Conservation (phyloP, 2,797 vertebrate genomes). For the Protonibea diacanthus region DNA sequence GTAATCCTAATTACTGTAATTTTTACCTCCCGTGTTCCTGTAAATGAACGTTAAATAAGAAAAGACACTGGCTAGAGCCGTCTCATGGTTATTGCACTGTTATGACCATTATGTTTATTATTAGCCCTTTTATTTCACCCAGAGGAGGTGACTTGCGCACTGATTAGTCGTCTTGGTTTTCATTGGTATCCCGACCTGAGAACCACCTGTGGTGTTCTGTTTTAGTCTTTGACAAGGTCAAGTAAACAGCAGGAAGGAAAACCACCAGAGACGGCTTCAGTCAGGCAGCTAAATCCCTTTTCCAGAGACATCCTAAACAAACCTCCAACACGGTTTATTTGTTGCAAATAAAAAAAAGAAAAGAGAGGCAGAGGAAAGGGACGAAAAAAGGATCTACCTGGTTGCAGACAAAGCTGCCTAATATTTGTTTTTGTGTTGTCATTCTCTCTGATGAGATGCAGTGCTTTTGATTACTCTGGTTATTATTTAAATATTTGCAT, state of each 20-base stretch:
- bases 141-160: slow-evolving; percentile 10
- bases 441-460: neutral
- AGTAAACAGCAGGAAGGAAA: slow-evolving; percentile 69
- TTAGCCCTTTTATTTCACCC: slow-evolving; percentile 17
- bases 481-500: slow-evolving; percentile 62
- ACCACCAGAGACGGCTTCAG: slow-evolving; percentile 41
- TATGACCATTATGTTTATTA: slow-evolving; percentile 7
- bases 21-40: neutral
- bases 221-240: slow-evolving; percentile 47
- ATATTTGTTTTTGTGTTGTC: slow-evolving; percentile 37
- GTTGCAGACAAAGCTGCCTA: slow-evolving; percentile 15
- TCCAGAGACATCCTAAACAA: slow-evolving; percentile 60
- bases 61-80: neutral
- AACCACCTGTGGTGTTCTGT: slow-evolving; percentile 37
- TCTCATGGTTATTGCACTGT: neutral
- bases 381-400: slow-evolving; percentile 14
- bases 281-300: slow-evolving; percentile 56
- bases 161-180: slow-evolving; percentile 27
- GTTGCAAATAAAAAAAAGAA: neutral
- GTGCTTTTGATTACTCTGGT: slow-evolving; percentile 11
- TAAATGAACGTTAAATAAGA: neutral
- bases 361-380: too few species aligned
- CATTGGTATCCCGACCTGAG: slow-evolving; percentile 27
- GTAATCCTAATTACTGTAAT: neutral
- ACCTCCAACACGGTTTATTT: slow-evolving; percentile 37